Conservation (phyloP, 2,888 invertebrate genomes). For the Drosophila atroscutellata region DNA sequence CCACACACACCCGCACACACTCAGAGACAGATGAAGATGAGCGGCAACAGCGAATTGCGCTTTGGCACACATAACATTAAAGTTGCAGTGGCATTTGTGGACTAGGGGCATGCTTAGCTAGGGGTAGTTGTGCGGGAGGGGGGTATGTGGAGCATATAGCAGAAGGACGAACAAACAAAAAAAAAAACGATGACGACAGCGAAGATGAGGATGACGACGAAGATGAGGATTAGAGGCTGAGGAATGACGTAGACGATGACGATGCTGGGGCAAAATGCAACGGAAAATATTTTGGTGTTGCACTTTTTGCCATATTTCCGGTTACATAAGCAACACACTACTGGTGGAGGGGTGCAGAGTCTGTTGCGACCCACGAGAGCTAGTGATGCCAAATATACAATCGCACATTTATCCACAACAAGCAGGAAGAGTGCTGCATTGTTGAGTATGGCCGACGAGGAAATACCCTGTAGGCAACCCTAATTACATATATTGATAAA, state of each 20-base stretch:
- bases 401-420: constrained; percentile 5
- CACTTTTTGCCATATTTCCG: constrained; percentile 80
- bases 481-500: too few species aligned
- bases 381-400: constrained; percentile 33
- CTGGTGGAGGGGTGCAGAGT: neutral
- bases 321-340: constrained; percentile 73
- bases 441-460: neutral
- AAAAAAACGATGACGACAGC: constrained; percentile 1
- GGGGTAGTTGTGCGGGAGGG: neutral
- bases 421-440: neutral
- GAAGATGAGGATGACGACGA: constrained; percentile 10
- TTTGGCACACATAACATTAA: constrained; percentile 79
- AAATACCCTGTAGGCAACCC: neutral
- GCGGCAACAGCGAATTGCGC: constrained; percentile 33
- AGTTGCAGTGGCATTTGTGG: constrained; percentile 57
- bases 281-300: constrained; percentile 80
- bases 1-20: too few species aligned
- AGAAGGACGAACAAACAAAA: constrained; percentile 1
- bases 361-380: constrained; percentile 34
- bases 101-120: neutral
- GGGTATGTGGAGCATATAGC: constrained; percentile 41
- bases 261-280: constrained; percentile 60
- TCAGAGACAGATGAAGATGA: constrained; percentile 18
- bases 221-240: neutral
- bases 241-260: constrained; percentile 8